Evolutionary conservation across 1,140 invertebrate genomes (phyloP), one percentile per base, ranked within the genome.

Genomic region (Aphis craccivora): DNA sequence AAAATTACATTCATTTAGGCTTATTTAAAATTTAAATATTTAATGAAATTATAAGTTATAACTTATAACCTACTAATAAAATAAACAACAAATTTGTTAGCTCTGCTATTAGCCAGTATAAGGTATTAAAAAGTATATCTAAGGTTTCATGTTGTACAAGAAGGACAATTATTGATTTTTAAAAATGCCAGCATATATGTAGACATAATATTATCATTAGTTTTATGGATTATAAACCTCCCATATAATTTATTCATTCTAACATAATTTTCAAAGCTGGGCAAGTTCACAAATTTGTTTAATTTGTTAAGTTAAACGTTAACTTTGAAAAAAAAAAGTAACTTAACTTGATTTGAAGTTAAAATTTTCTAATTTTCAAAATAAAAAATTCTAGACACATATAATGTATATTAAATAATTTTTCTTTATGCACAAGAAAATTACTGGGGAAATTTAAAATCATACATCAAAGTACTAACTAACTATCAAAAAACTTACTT

Each of bases 161-260:
- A 18, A 8, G n/a, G 89, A 14, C 43, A 18, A 67, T 14, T 90
- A 90, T 90, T 90, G 89, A 90, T 90, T 90, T 90, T 90, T 90
- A 37, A 53, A 0, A 37, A 89, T 55, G 1, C 9, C 2, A 67
- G 40, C 35, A 40, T 37, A 40, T 8, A 40, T 60, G 8, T 84
- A 25, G 22, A 43, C 51, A 30, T 55, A 23, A 23, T 8, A 51
- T 88, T 51, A 90, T 30, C 9, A 43, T 90, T 40, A n/a, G 7
- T 90, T 40, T 60, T 67, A 43, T 30, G 25, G 14, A 90, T 90
- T 67, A 45, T 40, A 76, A n/a, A n/a, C 60, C 14, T 0, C 1
- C 30, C 30, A n/a, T 35, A 67, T n/a, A 4, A n/a, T 18, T 76
- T n/a, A 30, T n/a, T n/a, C 30, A n/a, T 76, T n/a, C 30, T 14